Conservation (phyloP, 1,140 invertebrate genomes). For the Drosophila arizonae region DNA sequence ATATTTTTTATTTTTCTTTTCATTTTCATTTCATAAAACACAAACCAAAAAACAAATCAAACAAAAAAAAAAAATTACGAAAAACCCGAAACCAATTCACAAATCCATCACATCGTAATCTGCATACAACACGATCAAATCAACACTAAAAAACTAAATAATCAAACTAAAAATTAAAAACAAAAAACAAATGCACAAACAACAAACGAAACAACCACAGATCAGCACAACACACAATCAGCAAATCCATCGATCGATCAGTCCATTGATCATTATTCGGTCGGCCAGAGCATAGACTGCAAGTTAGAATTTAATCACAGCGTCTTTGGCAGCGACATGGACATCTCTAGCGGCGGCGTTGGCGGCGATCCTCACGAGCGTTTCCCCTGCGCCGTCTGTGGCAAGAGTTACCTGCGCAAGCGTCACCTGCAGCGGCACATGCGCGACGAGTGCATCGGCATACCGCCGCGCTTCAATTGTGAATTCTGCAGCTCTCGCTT, state of each 20-base stretch:
- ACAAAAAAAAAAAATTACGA: slow-evolving; percentile 7
- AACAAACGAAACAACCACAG: background rate
- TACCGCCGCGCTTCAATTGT: slow-evolving; percentile 87
- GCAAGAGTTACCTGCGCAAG: slow-evolving; percentile 87
- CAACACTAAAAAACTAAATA: slow-evolving; percentile 10
- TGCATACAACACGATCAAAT: slow-evolving; percentile 24
- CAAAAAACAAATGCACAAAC: slow-evolving; percentile 10
- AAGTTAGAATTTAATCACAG: slow-evolving; percentile 65
- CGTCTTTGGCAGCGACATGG: slow-evolving; percentile 56
- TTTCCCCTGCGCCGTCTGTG: slow-evolving; percentile 86
- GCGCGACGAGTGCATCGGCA: slow-evolving; percentile 87
- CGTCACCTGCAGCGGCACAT: slow-evolving; percentile 87
- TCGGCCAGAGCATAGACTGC: slow-evolving; percentile 42
- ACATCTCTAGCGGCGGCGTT: slow-evolving; percentile 1
- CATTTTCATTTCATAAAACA: slow-evolving; percentile 78
- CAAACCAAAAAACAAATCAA: slow-evolving; percentile 34
- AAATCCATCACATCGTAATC: slow-evolving; percentile 37
- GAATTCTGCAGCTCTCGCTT: slow-evolving; percentile 85
- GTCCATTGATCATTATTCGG: background rate
- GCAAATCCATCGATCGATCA: slow-evolving; percentile 3
- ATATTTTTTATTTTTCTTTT: slow-evolving; percentile 80
- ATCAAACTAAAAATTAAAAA: background rate
- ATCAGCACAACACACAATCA: slow-evolving; percentile 10
- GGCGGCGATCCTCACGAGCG: slow-evolving; percentile 64
- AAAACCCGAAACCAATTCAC: slow-evolving; percentile 22